A percentile compares a stretch with the other conserved stretches of the same genome.
Evolutionary conservation across 2,888 invertebrate species (phyloP).

Genomic region (Ormyrus thymus): DNA sequence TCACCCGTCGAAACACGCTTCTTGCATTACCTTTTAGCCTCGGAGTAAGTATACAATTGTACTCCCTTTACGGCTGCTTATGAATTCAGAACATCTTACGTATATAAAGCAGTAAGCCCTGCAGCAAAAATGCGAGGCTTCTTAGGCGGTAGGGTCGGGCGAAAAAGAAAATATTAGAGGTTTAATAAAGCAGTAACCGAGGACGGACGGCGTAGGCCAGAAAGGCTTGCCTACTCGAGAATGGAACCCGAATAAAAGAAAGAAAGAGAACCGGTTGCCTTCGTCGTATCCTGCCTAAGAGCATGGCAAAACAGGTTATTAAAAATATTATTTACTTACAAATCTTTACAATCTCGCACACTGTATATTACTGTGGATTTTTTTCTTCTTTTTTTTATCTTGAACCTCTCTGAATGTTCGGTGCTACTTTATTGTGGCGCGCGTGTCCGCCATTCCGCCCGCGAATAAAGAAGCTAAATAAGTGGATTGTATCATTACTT

Average conservation of each 20-base stretch:
- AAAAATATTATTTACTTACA: conserved; percentile 58
- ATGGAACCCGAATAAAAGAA: conserved; percentile 34
- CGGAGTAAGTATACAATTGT: conserved; percentile 23
- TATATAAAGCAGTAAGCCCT: conserved; percentile 40
- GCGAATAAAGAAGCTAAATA: conserved; percentile 33
- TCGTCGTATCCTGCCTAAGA: conserved; percentile 33
- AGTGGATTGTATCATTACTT: conserved; percentile 36
- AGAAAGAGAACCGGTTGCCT: conserved; percentile 51
- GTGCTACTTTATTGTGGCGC: conserved; percentile 32
- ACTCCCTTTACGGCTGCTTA: conserved; percentile 33
- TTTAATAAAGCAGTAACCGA: conserved; percentile 56
- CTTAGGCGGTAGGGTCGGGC: conserved; percentile 11
- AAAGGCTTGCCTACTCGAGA: conserved; percentile 45
- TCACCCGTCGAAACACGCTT: not conserved
- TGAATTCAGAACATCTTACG: conserved; percentile 46
- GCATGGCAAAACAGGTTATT: conserved; percentile 51
- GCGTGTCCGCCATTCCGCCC: conserved; percentile 8
- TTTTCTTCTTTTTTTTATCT: conserved; percentile 11
- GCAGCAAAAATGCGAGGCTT: conserved; percentile 13
- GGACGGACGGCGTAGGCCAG: conserved; percentile 44
- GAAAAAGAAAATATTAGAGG: conserved; percentile 47
- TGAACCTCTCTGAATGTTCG: conserved; percentile 7
- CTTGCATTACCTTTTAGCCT: not conserved
- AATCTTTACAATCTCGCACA: conserved; percentile 55
- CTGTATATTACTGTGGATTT: conserved; percentile 47